A percentile compares a stretch with the other conserved stretches of the same genome.
Evolutionary conservation across 2,888 invertebrate genomes (phyloP).

Genomic region (Acleris cristana): DNA sequence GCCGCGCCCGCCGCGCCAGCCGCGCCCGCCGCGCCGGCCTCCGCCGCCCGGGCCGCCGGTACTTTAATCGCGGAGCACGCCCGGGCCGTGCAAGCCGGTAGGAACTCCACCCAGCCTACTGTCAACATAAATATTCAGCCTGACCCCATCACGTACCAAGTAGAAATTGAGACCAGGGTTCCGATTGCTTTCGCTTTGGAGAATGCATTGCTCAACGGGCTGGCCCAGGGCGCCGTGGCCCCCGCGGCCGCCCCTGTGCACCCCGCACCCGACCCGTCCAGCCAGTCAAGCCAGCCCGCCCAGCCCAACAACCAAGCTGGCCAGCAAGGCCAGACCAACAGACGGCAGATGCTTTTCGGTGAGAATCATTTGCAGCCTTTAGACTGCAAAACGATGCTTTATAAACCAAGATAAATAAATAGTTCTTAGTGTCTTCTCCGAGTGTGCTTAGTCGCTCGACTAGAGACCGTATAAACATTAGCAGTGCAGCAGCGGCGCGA

Average conservation of each 20-base stretch:
- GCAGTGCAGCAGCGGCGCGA: too few species aligned
- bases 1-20: constrained; percentile 9
- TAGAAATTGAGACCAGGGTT: constrained; percentile 67
- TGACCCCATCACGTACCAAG: constrained; percentile 61
- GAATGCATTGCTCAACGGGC: constrained; percentile 52
- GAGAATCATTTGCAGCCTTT: constrained; percentile 42
- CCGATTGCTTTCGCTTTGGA: constrained; percentile 63
- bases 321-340: constrained; percentile 46
- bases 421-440: too few species aligned
- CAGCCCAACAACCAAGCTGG: constrained; percentile 19
- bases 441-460: too few species aligned
- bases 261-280: not conserved
- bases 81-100: constrained; percentile 46
- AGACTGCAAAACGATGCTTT: not conserved
- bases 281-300: constrained; percentile 13
- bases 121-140: constrained; percentile 54
- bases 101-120: constrained; percentile 54
- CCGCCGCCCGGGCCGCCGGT: not conserved
- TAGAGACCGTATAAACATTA: too few species aligned
- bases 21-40: constrained; percentile 23
- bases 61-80: not conserved
- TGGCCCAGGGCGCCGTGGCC: constrained; percentile 44
- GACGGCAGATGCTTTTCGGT: constrained; percentile 59
- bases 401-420: too few species aligned
- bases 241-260: not conserved